phyloP scores from a whole-genome alignment of 35 echinoderm and acorn worm genomes.

The Apostichopus parvimensis region DNA sequence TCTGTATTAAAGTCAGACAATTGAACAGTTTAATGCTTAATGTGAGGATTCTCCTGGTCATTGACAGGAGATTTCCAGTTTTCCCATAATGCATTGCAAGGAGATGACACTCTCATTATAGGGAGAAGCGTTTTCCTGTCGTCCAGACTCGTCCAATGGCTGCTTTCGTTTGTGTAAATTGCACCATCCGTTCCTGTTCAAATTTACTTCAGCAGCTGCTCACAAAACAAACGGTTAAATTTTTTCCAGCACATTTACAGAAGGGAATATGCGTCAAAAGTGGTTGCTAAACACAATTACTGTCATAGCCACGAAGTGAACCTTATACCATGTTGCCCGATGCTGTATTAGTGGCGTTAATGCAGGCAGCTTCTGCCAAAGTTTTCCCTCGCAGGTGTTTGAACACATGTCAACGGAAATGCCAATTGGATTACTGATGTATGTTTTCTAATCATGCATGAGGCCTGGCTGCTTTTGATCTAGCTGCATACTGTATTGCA shows the following conservation, averaged over 20 bases:
- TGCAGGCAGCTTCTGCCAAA: background rate
- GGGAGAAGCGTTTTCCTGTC: background rate
- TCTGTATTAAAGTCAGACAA: too few relatives aligned
- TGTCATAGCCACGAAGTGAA: background rate
- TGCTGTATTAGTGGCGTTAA: background rate
- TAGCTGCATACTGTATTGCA: background rate
- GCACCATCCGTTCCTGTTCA: background rate
- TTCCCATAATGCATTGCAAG: background rate
- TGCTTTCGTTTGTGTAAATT: background rate
- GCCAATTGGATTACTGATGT: conserved; percentile 12
- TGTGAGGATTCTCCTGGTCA: background rate
- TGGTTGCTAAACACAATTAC: background rate
- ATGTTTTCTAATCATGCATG: conserved; percentile 1
- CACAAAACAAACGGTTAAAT: background rate
- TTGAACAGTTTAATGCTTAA: background rate
- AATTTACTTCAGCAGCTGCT: background rate
- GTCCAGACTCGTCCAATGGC: background rate
- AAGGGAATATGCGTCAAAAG: background rate
- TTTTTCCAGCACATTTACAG: background rate
- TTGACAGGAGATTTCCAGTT: background rate
- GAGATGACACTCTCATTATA: background rate
- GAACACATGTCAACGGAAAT: background rate
- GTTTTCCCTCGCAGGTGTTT: conserved; percentile 12
- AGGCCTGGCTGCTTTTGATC: background rate
- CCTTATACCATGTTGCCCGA: background rate